Evolutionary conservation across 64 coral and sea anemone species (phyloP).

Genomic region (Dendronephthya gigantea): DNA sequence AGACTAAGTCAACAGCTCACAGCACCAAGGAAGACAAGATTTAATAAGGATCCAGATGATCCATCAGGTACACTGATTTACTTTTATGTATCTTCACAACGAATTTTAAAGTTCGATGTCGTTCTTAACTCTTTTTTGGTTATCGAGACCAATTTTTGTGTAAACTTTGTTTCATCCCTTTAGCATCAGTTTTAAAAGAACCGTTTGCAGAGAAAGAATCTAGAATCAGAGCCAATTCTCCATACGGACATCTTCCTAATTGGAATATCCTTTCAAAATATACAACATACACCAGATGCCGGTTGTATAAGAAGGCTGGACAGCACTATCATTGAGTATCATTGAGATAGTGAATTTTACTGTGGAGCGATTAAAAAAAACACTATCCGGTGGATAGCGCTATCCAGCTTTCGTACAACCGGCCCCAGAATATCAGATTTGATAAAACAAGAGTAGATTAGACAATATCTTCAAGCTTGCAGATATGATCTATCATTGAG

Average conservation of each 20-base stretch:
- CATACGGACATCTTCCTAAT: slow-evolving; percentile 90
- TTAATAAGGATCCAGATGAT: slow-evolving; percentile 91
- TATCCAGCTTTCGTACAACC: too few species aligned
- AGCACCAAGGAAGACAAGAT: slow-evolving; percentile 60
- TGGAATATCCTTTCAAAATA: slow-evolving; percentile 99
- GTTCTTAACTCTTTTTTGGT: too few species aligned
- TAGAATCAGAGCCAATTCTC: slow-evolving; percentile 72
- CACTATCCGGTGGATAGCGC: too few species aligned
- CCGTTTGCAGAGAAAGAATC: slow-evolving; percentile 88
- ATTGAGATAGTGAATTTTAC: too few species aligned
- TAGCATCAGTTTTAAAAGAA: slow-evolving; percentile 93
- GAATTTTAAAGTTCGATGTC: background rate
- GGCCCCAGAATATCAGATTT: too few species aligned
- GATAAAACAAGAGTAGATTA: background rate
- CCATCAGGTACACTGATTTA: slow-evolving; percentile 62
- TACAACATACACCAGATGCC: background rate
- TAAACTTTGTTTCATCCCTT: background rate
- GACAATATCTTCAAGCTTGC: background rate
- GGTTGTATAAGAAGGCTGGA: too few species aligned
- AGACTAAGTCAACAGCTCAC: slow-evolving; percentile 71
- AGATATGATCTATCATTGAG: background rate
- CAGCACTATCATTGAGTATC: too few species aligned
- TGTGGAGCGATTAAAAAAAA: too few species aligned
- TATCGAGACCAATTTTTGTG: background rate
- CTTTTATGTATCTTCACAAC: background rate